A percentile compares a stretch with the other conserved stretches of the same genome.
Evolutionary conservation across 2,888 invertebrate genomes (phyloP).

Genomic region (Chalcosyrphus nemorum): DNA sequence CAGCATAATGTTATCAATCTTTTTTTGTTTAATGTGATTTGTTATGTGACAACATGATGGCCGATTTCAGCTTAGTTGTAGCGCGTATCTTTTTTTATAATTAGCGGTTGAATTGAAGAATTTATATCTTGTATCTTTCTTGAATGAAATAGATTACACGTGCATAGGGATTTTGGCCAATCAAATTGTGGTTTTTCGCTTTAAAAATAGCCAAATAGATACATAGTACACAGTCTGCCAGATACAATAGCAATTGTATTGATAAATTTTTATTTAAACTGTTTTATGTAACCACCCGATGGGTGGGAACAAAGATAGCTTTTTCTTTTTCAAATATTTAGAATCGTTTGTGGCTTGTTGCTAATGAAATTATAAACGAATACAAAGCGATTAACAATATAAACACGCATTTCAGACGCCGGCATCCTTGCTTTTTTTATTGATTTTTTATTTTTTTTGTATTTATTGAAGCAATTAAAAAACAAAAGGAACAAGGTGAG

Average conservation of each 20-base stretch:
- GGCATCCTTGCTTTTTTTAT: conserved; percentile 12
- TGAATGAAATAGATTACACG: conserved; percentile 59
- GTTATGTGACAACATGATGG: conserved; percentile 63
- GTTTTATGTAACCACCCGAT: conserved; percentile 36
- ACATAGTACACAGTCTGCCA: conserved; percentile 31
- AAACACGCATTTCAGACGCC: conserved; percentile 49
- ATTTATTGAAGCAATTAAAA: conserved; percentile 54
- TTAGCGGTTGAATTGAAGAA: conserved; percentile 39
- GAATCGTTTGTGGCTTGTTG: conserved; percentile 18
- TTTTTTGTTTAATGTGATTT: conserved; percentile 50
- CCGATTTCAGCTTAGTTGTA: conserved; percentile 36
- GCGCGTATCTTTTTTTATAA: conserved; percentile 31
- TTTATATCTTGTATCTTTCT: conserved; percentile 19
- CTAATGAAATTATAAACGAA: conserved; percentile 25
- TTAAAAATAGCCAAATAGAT: conserved; percentile 56
- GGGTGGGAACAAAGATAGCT: conserved; percentile 47
- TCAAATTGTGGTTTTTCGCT: conserved; percentile 46
- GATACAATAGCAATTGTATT: conserved; percentile 45
- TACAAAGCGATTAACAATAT: conserved; percentile 31
- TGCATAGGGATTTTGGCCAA: conserved; percentile 50
- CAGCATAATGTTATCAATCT: conserved; percentile 49
- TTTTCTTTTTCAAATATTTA: conserved; percentile 53
- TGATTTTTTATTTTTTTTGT: not conserved
- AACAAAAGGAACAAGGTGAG: conserved; percentile 57
- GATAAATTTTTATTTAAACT: conserved; percentile 42